Percentiles rank a stretch among this genome's conserved stretches.
These are phyloP conservation scores for Hyles vespertilio DNA, from an alignment of 1,140 invertebrate genomes.

Conservation along the genomic window DNA sequence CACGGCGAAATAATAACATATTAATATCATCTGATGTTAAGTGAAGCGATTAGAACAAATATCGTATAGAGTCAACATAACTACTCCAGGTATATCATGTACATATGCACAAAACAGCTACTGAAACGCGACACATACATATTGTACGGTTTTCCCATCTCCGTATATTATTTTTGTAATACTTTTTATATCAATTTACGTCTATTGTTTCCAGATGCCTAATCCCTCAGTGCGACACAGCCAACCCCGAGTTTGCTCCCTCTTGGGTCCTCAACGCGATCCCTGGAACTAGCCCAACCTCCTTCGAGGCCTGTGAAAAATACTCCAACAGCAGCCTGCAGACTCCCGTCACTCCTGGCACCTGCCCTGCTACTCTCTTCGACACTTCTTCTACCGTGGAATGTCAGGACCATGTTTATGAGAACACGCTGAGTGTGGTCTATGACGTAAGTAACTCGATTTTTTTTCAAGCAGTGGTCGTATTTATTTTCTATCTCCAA, in stretches of 20 bases:
- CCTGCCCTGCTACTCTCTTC: conserved; percentile 51
- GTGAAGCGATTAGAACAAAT: too few species aligned
- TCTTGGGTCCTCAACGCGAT: conserved; percentile 57
- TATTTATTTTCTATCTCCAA: too few species aligned
- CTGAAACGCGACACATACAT: too few species aligned
- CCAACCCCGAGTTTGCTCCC: conserved; percentile 40
- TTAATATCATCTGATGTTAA: too few species aligned
- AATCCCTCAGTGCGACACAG: conserved; percentile 55
- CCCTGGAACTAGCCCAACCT: conserved; percentile 29
- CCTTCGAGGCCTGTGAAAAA: conserved; percentile 49
- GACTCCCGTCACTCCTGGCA: conserved; percentile 12
- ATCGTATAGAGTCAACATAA: too few species aligned
- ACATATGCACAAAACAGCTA: too few species aligned
- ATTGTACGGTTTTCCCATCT: not conserved
- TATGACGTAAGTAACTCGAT: conserved; percentile 52
- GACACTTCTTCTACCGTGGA: conserved; percentile 33
- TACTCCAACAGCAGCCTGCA: conserved; percentile 31
- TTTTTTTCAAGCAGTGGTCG: too few species aligned
- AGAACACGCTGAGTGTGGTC: conserved; percentile 53
- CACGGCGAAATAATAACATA: too few species aligned
- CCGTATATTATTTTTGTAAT: not conserved
- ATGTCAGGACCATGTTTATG: conserved; percentile 54
- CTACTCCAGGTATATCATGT: too few species aligned
- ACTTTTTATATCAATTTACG: not conserved
- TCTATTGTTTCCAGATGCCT: conserved; percentile 37